Evolutionary conservation across 2,797 vertebrate species (phyloP), one percentile per base, ranked within the genome.

Genomic region (Molothrus aeneus): DNA sequence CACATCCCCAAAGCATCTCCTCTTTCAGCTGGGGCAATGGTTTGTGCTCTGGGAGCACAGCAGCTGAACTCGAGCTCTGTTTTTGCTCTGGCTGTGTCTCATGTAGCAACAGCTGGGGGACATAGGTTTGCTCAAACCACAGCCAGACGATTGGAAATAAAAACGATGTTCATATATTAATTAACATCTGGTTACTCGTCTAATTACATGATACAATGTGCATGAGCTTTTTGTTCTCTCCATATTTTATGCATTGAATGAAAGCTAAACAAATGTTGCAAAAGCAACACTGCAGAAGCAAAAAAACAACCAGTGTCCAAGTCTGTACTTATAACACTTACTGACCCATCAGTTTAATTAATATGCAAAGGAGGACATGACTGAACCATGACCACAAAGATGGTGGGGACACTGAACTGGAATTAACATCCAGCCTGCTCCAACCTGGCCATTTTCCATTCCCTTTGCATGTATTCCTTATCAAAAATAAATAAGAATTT

Each of bases 151-250:
- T 71, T 91, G 92, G 78, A 96, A 96, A 93, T 95, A 92, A 80
- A 95, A 82, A 17, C 3, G 48, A 96, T 81, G 80, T 97, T 96
- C 90, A 96, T 96, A 93, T 96, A 96, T 96, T 97, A 90, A 96
- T 96, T 95, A 92, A 94, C 88, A 96, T 95, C 96, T 96, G 96
- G 74, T 56, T 59, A 11, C 85, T 42, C 0, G 12, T 82, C 94
- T 94, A 92, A 96, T 96, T 94, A 91, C 96, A 92, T 0, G 71
- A 86, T 77, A 75, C 94, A 96, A 90, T 88, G 91, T 82, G 83
- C 86, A 88, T 80, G 86, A 84, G 94, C 80, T 86, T 86, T 88
- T 90, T 93, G 90, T 96, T 96, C 94, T 78, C 69, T 93, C 72
- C 80, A 84, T 95, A 95, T 94, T 96, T 97, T 96, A 94, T 96